phyloP scores from a whole-genome alignment of 2,113 vertebrate genomes.

The Bos indicus region DNA sequence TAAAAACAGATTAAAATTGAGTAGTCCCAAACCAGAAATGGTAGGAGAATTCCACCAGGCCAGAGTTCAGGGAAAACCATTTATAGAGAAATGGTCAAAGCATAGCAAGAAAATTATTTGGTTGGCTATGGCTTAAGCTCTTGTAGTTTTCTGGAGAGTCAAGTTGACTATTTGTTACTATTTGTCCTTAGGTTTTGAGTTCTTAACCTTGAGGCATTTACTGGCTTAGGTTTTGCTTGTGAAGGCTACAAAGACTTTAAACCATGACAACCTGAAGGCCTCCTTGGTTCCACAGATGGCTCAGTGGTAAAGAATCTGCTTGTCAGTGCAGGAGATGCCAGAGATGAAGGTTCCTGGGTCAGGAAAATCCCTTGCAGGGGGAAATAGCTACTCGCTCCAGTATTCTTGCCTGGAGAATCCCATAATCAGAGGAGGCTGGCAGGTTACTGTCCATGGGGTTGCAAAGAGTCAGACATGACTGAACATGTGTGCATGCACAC shows the following conservation, averaged over 20 bases:
- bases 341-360: neutral
- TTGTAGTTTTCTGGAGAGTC: neutral
- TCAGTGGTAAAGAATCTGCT: neutral
- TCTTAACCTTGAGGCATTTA: neutral
- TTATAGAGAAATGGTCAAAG: neutral
- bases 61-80: neutral
- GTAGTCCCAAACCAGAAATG: neutral
- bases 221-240: neutral
- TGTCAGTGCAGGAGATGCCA: neutral
- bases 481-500: rapidly evolving
- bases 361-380: neutral
- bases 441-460: neutral
- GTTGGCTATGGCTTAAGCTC: neutral
- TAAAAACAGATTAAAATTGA: neutral
- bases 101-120: neutral
- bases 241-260: neutral
- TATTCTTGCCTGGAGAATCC: neutral
- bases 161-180: neutral
- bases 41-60: neutral
- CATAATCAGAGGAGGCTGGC: neutral
- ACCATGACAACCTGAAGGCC: neutral
- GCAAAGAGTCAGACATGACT: neutral
- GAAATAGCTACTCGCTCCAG: neutral
- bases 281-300: neutral
- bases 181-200: neutral